phyloP scores from a whole-genome alignment of 2,113 vertebrate genomes.

The Bucco capensis region DNA sequence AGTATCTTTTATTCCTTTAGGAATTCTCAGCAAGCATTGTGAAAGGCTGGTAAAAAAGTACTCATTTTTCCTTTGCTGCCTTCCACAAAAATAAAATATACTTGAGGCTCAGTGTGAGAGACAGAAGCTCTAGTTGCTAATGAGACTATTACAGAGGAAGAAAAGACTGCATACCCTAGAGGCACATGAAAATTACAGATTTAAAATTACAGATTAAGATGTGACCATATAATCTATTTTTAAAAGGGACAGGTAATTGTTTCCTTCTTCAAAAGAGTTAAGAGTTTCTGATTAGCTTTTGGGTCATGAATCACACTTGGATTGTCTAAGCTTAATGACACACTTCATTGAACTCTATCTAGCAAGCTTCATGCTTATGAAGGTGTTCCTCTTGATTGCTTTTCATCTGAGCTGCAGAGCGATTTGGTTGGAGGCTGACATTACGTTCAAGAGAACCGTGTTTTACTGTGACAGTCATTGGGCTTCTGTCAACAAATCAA shows the following conservation, averaged over 20 bases:
- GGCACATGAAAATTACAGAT: background rate
- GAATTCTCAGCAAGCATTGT: background rate
- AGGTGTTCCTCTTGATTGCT: conserved; percentile 75
- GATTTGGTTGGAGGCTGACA: conserved; percentile 74
- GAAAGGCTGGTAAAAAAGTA: background rate
- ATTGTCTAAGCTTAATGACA: conserved; percentile 65
- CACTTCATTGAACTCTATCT: conserved; percentile 73
- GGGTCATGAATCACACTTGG: conserved; percentile 62
- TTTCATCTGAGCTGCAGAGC: conserved; percentile 68
- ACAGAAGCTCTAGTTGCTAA: background rate
- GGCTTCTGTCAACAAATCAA: conserved; percentile 69
- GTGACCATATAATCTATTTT: background rate
- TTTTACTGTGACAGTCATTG: conserved; percentile 76
- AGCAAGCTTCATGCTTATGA: conserved; percentile 74
- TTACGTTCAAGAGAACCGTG: conserved; percentile 69
- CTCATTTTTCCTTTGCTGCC: background rate
- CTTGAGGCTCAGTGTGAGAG: background rate
- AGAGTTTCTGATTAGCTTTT: conserved; percentile 64
- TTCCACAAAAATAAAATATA: conserved; percentile 1
- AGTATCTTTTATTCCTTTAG: background rate
- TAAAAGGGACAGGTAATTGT: background rate
- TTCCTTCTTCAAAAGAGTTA: conserved; percentile 59
- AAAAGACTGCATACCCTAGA: background rate
- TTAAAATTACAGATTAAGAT: conserved; percentile 14
- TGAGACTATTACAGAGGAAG: background rate